Base-by-base conservation (phyloP, 1,140 invertebrate species). In the Riptortus pedestris region DNA sequence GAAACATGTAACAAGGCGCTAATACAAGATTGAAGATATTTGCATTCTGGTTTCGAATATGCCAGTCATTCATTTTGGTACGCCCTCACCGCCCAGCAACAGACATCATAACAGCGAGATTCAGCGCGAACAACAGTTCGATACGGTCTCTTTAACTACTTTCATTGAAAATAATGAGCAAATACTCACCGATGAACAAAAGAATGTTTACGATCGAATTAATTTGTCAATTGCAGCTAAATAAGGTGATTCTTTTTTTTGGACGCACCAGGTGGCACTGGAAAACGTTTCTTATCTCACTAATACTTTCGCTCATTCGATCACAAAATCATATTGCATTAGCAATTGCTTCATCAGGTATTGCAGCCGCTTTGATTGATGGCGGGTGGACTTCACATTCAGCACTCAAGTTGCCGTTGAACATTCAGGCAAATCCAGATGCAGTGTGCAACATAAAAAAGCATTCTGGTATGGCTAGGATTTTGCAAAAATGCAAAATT, bases 401-500 rank as follows among this genome's bases (percentile, higher is more conserved):
- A n/a, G n/a, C n/a, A n/a, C n/a, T n/a, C n/a, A n/a, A n/a, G n/a
- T n/a, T n/a, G n/a, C n/a, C n/a, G n/a, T n/a, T n/a, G n/a, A n/a
- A n/a, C n/a, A n/a, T n/a, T n/a, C n/a, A n/a, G n/a, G n/a, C n/a
- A n/a, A n/a, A n/a, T n/a, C n/a, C n/a, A n/a, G n/a, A n/a, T n/a
- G n/a, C n/a, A n/a, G n/a, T n/a, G n/a, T n/a, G n/a, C n/a, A n/a
- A n/a, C n/a, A n/a, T n/a, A n/a, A n/a, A n/a, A n/a, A n/a, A n/a
- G n/a, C n/a, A n/a, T n/a, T n/a, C n/a, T n/a, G n/a, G n/a, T 38
- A 38, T 38, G 7, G 33, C 7, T 38, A 38, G 33, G 33, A 38
- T 5, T 5, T 16, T 9, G 33, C 5, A 38, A 5, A 38, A 16
- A 5, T 38, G 7, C 33, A 38, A 38, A 38, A 22, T 75, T 12